Percentiles rank a stretch among this genome's conserved stretches.
Evolutionary conservation across 1,140 invertebrate genomes (phyloP).

Genomic region (Drosophila obscura): DNA sequence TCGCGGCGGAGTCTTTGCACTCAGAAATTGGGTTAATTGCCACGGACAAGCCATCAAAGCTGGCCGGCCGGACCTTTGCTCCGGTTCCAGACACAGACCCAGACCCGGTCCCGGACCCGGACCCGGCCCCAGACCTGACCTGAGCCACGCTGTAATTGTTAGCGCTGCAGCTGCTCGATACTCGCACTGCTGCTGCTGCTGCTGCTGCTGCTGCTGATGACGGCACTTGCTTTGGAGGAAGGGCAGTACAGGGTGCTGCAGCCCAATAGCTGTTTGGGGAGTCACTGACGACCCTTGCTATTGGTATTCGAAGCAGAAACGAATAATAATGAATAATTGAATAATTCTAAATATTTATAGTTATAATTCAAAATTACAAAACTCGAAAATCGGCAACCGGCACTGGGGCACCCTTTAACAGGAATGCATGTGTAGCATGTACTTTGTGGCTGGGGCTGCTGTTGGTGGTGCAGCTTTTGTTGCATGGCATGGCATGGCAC

Average conservation of each 20-base stretch:
- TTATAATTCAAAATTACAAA: too few species aligned
- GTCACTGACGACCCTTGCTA: too few species aligned
- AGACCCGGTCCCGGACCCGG: background rate
- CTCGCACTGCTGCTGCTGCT: background rate
- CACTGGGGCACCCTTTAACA: too few species aligned
- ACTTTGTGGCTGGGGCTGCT: background rate
- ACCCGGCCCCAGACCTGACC: conserved; percentile 45
- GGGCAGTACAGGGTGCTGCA: conserved; percentile 19
- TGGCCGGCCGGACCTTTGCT: conserved; percentile 46
- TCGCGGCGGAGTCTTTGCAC: conserved; percentile 22
- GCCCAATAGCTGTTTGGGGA: conserved; percentile 1
- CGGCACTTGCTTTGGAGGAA: conserved; percentile 15
- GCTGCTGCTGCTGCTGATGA: conserved; percentile 7
- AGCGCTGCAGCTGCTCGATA: conserved; percentile 15
- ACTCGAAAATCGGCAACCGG: too few species aligned
- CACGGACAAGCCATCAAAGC: conserved; percentile 19
- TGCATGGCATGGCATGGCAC: conserved; percentile 10
- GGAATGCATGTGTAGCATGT: too few species aligned
- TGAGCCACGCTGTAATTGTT: conserved; percentile 62
- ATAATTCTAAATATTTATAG: too few species aligned
- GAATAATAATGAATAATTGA: too few species aligned
- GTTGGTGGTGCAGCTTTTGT: conserved; percentile 11
- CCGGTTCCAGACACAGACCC: background rate
- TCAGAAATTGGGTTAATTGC: conserved; percentile 75
- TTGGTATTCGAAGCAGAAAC: too few species aligned